Base-by-base conservation (phyloP, 2,113 vertebrate species). In the Caranx melampygus region DNA sequence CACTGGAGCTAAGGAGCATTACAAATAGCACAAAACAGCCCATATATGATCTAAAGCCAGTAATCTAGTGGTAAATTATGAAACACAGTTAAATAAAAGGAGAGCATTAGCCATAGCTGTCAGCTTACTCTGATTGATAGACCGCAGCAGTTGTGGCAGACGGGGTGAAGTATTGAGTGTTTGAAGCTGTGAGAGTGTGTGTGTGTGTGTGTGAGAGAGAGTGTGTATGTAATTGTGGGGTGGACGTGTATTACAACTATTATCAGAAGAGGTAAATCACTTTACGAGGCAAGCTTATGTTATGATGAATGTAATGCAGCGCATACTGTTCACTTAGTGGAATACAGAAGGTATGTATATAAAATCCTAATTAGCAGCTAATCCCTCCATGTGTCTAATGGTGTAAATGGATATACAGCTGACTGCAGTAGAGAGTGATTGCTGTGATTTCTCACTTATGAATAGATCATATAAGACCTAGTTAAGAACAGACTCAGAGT, bases 61-160 rank as follows among this genome's bases (percentile, higher is more conserved):
- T n/a, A 71, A 85, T 82, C 62, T 83, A 74, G 71, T 57, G 60
- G 81, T 75, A 82, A 91, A 91, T 91, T 84, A 89, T 89, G 82
- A 90, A 84, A 66, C 75, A 67, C 20, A 54, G 68, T 86, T 81
- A 83, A 88, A 88, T 90, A 81, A 92, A 90, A 91, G 81, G 74
- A 72, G 70, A 54, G 84, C 89, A 91, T 92, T 89, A 89, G 88
- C 85, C 66, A 85, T 58, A 87, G 91, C 77, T 92, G 90, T 87
- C 89, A 81, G 78, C 84, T 86, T 78, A 82, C 58, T 16, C 40
- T 90, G 91, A 93, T 73, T 87, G 90, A 91, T 90, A 60, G 83
- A 42, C 72, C 51, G 42, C 83, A 77, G 84, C 61, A 71, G 79
- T 82, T 12, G 55, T 40, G 44, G 84, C 84, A 87, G 87, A 62